A percentile compares a stretch with the other conserved stretches of the same genome.
Evolutionary conservation across 2,113 vertebrate genomes (phyloP).

Genomic region (Psittacus erithacus): DNA sequence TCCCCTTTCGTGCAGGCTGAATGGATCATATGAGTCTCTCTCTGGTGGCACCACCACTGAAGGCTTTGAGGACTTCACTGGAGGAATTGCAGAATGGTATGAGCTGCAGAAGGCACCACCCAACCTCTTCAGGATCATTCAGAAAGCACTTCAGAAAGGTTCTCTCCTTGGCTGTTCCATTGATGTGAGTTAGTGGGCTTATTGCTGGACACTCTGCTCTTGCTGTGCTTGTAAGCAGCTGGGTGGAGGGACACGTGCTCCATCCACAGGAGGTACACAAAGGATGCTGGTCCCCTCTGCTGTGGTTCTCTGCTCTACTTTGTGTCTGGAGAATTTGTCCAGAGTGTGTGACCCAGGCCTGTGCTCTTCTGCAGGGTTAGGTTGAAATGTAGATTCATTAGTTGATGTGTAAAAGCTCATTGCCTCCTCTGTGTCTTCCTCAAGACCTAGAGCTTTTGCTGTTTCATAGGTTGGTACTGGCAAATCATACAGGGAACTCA

Average conservation of each 20-base stretch:
- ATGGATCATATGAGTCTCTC: slow-evolving; percentile 89
- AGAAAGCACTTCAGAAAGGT: slow-evolving; percentile 88
- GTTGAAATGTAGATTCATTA: neutral
- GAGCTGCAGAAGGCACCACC: slow-evolving; percentile 83
- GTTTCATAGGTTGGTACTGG: neutral
- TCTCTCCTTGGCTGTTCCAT: slow-evolving; percentile 94
- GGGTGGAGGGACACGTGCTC: neutral
- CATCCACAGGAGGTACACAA: neutral
- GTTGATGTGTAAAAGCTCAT: neutral
- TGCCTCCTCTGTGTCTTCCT: neutral
- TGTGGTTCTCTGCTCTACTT: neutral
- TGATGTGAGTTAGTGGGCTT: slow-evolving; percentile 78
- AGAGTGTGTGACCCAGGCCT: neutral
- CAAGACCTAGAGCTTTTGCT: neutral
- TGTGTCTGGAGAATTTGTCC: neutral
- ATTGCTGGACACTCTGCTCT: neutral
- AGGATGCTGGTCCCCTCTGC: neutral
- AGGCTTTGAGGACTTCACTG: slow-evolving; percentile 95
- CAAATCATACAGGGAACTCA: neutral
- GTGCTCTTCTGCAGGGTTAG: neutral
- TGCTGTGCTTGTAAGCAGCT: neutral
- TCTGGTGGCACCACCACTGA: slow-evolving; percentile 92
- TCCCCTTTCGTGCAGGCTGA: slow-evolving; percentile 71
- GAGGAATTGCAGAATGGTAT: slow-evolving; percentile 90
- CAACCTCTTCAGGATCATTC: slow-evolving; percentile 89